Evolutionary conservation across 2,113 vertebrate genomes (phyloP), one percentile per base, ranked within the genome.

Genomic region (Mesocricetus auratus): DNA sequence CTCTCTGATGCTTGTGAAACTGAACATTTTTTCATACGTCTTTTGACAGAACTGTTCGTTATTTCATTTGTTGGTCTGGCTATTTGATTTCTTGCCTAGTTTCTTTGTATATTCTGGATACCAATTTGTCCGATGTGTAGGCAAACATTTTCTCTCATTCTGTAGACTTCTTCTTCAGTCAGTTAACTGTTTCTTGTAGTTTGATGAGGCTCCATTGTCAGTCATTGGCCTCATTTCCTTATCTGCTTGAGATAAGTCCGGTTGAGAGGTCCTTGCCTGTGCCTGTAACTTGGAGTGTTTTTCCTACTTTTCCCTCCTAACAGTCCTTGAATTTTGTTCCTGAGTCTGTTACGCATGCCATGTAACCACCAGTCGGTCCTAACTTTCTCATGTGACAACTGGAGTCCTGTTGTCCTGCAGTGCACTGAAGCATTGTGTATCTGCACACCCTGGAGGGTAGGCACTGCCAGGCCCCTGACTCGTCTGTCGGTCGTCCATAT

Each of bases 321-420:
- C 17, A 86, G 62, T 22, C 33, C 47, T 47, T 47, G 42, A 22
- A 33, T 74, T 95, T 94, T 94, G 39, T 94, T 88, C 60, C 92
- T 90, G 50, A 92, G 47, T n/a, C 29, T 86, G 93, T 81, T 47
- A 15, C 86, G 58, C n/a, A 50, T 24, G 12, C 82, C 36, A 29
- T 78, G 89, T 86, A 93, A 66, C 21, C 83, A 13, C 4, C 31
- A 15, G 0, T 78, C 90, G 56, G 89, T 82, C 16, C 60, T 88
- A 53, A 91, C 71, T 81, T 24, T 89, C 39, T 85, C 21, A 13
- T 22, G 9, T 8, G 71, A 4, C 19, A 31, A 4, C 53, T 47
- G 39, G 62, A 89, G 92, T 47, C 62, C 90, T 73, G 39, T 42
- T 58, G 89, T 56, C 33, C 31, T 11, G 42, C 13, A 16, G 13